Base-by-base conservation (phyloP, 2,797 vertebrate genomes). In the Scleropages formosus region DNA sequence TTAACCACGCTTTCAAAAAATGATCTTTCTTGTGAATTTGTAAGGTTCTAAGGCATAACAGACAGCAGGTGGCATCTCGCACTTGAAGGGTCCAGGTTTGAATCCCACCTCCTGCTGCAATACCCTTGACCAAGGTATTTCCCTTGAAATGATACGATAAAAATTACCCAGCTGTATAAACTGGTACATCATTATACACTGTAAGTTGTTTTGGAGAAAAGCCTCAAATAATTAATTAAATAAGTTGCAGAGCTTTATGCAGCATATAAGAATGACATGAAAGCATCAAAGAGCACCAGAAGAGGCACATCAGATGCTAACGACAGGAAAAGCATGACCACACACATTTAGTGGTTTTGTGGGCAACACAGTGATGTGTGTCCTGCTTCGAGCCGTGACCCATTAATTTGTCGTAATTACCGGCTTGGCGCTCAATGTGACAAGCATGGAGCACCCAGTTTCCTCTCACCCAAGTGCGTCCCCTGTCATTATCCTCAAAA, bases 391-490 rank as follows among this genome's bases (percentile, higher is more conserved):
- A 49, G 75, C 46, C 51, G 65, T 80, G 76, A 74, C 80, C 79
- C 62, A 66, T 72, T 84, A 24, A 81, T 83, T 82, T 84, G 63
- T 78, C 74, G 69, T 80, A 79, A 83, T 82, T 79, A 77, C 12
- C 6, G 70, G 72, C 70, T 79, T 76, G 80, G 77, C 61, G 13
- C 49, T 68, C 61, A 26, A 65, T 20, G 24, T 60, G 39, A 59
- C 24, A 58, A 16, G 68, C 11, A 22, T 53, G 27, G 49, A 20
- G 69, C 69, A 22, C 22, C 39, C 46, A 64, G 20, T 49, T 46
- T 44, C 53, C 61, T 58, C 24, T 44, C 20, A 20, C 67, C 0
- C 68, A 70, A 74, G 39, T 68, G 63, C 62, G 76, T 75, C 74
- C 59, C 62, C 13, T 78, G 56, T 70, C 47, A 63, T 60, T 47